Conservation (phyloP, 1,140 invertebrate species). For the Drosophila tristis region DNA sequence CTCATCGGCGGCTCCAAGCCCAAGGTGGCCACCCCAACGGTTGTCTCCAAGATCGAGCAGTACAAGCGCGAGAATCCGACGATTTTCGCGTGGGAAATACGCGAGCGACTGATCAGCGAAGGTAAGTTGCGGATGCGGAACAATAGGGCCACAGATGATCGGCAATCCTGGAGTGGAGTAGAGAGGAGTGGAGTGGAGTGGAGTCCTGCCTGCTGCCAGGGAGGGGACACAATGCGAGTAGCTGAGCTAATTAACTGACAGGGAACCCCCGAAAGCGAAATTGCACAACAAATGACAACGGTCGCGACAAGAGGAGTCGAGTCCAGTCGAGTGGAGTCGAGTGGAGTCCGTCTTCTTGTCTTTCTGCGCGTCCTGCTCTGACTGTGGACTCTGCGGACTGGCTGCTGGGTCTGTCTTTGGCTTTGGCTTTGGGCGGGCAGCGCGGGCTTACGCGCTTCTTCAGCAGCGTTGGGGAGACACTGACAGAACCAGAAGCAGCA, state of each 20-base stretch:
- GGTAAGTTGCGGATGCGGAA: slow-evolving; percentile 86
- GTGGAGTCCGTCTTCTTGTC: slow-evolving; percentile 2
- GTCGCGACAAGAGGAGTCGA: slow-evolving; percentile 24
- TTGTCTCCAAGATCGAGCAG: slow-evolving; percentile 97
- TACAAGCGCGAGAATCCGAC: slow-evolving; percentile 98
- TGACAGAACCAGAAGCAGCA: background rate
- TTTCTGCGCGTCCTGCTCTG: background rate
- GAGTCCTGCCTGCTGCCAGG: too few relatives aligned
- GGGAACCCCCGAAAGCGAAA: slow-evolving; percentile 78
- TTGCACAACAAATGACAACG: slow-evolving; percentile 63
- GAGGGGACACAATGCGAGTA: slow-evolving; percentile 14
- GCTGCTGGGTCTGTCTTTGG: too few relatives aligned
- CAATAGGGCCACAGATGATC: slow-evolving; percentile 12
- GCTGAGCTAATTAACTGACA: slow-evolving; percentile 75
- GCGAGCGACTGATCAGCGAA: slow-evolving; percentile 96
- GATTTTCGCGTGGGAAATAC: slow-evolving; percentile 98
- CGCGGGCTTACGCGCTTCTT: slow-evolving; percentile 34
- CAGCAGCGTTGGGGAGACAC: slow-evolving; percentile 1
- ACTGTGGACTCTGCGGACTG: too few relatives aligned
- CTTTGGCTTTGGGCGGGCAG: too few relatives aligned
- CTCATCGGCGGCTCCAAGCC: slow-evolving; percentile 99
- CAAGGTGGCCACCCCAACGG: slow-evolving; percentile 98
- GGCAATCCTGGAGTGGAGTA: background rate
- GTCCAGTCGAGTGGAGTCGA: too few relatives aligned
- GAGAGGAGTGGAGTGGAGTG: background rate